Base-by-base conservation (phyloP, 2,888 invertebrate species). In the Furcula furcula region DNA sequence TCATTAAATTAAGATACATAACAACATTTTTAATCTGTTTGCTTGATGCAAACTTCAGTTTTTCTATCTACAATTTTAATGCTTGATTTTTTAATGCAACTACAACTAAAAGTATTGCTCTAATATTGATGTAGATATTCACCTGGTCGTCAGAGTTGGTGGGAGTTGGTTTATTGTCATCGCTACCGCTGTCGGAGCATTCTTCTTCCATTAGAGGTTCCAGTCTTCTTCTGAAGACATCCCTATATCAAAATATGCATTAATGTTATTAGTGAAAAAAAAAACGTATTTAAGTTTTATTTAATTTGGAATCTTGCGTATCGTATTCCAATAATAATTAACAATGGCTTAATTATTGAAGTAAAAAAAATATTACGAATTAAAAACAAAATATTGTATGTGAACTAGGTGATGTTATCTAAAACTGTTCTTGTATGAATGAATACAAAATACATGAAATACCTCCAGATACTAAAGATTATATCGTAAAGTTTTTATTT, bases 181-280 rank as follows among this genome's bases (percentile, higher is more conserved):
- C 84, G 33, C 86, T 85, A 37, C 67, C 83, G 54, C 92, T 92
- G 63, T 93, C 93, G 11, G 94, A 94, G 41, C 91, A 92, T 16
- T 96, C 95, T 80, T 96, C 96, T 79, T 96, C 95, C 49, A 94
- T 91, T 4, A 96, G 90, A 30, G 96, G 95, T 72, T 96, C 96
- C 65, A 96, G 81, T 55, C 95, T 91, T 78, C 94, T 90, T 74
- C 93, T 92, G 72, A 89, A 90, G 61, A 90, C 83, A 73, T 87
- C 87, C 78, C 87, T 87, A 67, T 42, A 49, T 65, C 48, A 39
- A 57, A 60, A 50, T n/a, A 38, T 37, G 40, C 49, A 49, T 41
- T 42, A 72, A 78, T 55, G 57, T 43, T 55, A 42, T 42, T 40
- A n/a, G n/a, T n/a, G n/a, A n/a, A n/a, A n/a, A n/a, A n/a, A n/a